These are phyloP conservation scores for Bovichtus diacanthus DNA, from an alignment of 2,797 vertebrate species.

Conservation along the genomic window DNA sequence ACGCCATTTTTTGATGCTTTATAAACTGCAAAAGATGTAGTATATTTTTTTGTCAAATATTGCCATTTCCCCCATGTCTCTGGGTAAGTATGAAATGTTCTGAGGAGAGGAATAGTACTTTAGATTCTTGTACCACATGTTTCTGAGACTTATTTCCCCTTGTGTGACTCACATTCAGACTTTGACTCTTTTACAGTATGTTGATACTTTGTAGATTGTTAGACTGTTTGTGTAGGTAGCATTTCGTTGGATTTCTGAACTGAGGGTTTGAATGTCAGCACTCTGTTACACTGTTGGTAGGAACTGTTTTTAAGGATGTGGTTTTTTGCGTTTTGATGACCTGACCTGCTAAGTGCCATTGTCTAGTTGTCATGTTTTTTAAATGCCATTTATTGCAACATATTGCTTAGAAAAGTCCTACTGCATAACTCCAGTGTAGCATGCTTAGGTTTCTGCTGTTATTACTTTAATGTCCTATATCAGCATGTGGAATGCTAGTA, in stretches of 20 bases:
- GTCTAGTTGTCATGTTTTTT: constrained; percentile 57
- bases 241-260: constrained; percentile 69
- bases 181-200: constrained; percentile 45
- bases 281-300: constrained; percentile 55
- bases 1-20: constrained; percentile 76
- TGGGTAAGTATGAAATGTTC: constrained; percentile 87
- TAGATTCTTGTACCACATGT: constrained; percentile 71
- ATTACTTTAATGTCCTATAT: constrained; percentile 64
- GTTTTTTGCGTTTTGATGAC: constrained; percentile 58
- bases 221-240: constrained; percentile 63
- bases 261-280: constrained; percentile 69
- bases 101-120: constrained; percentile 62
- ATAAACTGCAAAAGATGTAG: constrained; percentile 75
- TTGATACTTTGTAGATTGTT: constrained; percentile 61
- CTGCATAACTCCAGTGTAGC: constrained; percentile 71
- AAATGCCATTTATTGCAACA: constrained; percentile 64
- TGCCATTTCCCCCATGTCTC: constrained; percentile 69
- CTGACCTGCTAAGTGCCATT: constrained; percentile 66
- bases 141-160: constrained; percentile 68
- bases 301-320: constrained; percentile 65
- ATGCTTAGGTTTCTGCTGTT: constrained; percentile 75
- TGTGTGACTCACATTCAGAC: constrained; percentile 53
- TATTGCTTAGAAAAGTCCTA: constrained; percentile 46
- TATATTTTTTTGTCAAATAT: constrained; percentile 74
- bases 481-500: constrained; percentile 80